A percentile compares a stretch with the other conserved stretches of the same genome.
Evolutionary conservation across 92 coral and sea anemone species (phyloP).

Genomic region (Paramuricea clavata): DNA sequence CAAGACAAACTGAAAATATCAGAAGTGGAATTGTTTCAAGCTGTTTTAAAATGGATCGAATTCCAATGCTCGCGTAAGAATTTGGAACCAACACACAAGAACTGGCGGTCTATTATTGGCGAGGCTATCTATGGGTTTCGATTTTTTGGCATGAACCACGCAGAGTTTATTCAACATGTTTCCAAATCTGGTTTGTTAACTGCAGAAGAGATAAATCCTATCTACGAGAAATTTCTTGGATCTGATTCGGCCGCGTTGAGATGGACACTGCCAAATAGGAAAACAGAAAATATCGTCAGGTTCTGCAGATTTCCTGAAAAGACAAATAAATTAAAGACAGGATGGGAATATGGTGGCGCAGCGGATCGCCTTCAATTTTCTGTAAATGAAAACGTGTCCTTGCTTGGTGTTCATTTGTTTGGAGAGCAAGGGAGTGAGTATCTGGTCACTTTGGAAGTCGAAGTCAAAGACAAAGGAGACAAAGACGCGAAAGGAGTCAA

Average conservation of each 20-base stretch:
- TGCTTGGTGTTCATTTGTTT: conserved; percentile 65
- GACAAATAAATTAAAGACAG: neutral
- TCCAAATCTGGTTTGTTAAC: conserved; percentile 80
- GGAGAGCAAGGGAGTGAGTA: conserved; percentile 49
- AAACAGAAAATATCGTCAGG: neutral
- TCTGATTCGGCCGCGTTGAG: neutral
- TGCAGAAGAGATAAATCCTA: conserved; percentile 56
- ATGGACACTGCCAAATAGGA: neutral
- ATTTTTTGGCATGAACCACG: conserved; percentile 80
- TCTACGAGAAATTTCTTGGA: neutral
- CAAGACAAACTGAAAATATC: conserved; percentile 41
- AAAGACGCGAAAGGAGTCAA: neutral
- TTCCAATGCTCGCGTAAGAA: conserved; percentile 70
- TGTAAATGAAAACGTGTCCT: conserved; percentile 33
- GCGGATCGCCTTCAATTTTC: conserved; percentile 35
- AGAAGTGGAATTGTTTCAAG: conserved; percentile 77
- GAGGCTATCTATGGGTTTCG: conserved; percentile 77
- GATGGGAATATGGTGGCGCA: neutral
- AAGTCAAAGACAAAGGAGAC: too few species aligned
- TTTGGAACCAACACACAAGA: conserved; percentile 61
- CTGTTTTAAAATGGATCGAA: conserved; percentile 80
- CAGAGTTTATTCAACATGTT: conserved; percentile 85
- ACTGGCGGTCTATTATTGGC: conserved; percentile 64
- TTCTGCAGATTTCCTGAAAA: neutral
- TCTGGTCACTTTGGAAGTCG: conserved; percentile 39